Evolutionary conservation across 2,888 invertebrate species (phyloP).

Genomic region (Brachypterus glaber): DNA sequence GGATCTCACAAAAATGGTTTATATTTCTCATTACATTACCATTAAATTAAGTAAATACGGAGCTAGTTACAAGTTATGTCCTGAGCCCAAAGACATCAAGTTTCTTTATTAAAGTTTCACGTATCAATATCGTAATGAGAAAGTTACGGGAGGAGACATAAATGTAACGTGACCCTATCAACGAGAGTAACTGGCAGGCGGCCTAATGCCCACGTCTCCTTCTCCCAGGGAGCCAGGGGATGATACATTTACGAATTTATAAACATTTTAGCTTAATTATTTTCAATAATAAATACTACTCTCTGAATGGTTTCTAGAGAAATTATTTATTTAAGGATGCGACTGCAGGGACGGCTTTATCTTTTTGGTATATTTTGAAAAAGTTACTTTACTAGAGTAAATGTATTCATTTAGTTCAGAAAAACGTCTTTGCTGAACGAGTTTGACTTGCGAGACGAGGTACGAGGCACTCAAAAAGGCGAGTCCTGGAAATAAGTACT

Average conservation of each 20-base stretch:
- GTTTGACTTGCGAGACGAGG: too few relatives aligned
- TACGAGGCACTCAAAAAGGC: too few relatives aligned
- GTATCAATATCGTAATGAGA: slow-evolving; percentile 18
- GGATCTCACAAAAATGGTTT: too few relatives aligned
- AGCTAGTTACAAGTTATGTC: slow-evolving; percentile 5
- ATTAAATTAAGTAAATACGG: slow-evolving; percentile 12
- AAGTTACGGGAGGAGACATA: slow-evolving; percentile 15
- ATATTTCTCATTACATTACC: too few relatives aligned
- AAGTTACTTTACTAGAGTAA: too few relatives aligned
- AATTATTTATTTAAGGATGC: background rate
- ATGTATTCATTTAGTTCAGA: too few relatives aligned
- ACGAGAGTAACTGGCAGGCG: slow-evolving; percentile 13
- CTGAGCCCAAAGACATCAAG: slow-evolving; percentile 4
- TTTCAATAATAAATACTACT: background rate
- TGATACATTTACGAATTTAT: background rate
- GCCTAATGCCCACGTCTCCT: background rate
- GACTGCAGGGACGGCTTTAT: too few relatives aligned
- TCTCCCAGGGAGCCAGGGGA: background rate
- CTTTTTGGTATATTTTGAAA: too few relatives aligned
- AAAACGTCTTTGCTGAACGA: too few relatives aligned
- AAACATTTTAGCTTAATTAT: background rate
- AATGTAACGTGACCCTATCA: slow-evolving; percentile 19
- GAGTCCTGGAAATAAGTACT: too few relatives aligned
- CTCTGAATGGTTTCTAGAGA: background rate
- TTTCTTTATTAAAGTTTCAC: slow-evolving; percentile 18